Conservation (phyloP, 2,888 invertebrate species). For the Campoletis raptor region DNA sequence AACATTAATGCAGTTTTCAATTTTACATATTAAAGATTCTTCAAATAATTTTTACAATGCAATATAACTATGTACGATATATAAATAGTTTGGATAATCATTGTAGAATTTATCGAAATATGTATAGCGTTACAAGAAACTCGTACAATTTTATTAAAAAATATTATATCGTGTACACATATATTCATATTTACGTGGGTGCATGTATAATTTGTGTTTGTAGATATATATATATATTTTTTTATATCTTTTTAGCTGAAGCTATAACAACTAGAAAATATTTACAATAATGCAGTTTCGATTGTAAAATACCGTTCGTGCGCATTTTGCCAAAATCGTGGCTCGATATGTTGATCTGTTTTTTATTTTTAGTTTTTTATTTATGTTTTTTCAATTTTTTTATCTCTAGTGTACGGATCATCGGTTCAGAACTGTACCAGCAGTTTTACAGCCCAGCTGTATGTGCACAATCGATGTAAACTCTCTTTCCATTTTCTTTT, state of each 20-base stretch:
- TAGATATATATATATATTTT: too few relatives aligned
- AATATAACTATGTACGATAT: conserved; percentile 74
- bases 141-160: conserved; percentile 77
- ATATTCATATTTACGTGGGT: conserved; percentile 47
- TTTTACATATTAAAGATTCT: conserved; percentile 79
- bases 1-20: conserved; percentile 41
- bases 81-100: conserved; percentile 75
- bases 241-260: conserved; percentile 23
- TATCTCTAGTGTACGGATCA: background rate
- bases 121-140: conserved; percentile 65
- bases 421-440: conserved; percentile 9
- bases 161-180: conserved; percentile 70
- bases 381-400: background rate
- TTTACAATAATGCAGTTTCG: conserved; percentile 74
- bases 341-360: conserved; percentile 18
- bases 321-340: conserved; percentile 28
- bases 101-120: conserved; percentile 55
- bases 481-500: background rate
- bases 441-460: conserved; percentile 41
- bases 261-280: conserved; percentile 71
- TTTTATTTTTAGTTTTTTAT: background rate
- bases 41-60: conserved; percentile 78
- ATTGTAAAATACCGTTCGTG: conserved; percentile 45
- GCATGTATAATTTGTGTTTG: conserved; percentile 17
- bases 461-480: background rate